Conservation (phyloP, 2,888 invertebrate genomes). For the Pandemis heparana region DNA sequence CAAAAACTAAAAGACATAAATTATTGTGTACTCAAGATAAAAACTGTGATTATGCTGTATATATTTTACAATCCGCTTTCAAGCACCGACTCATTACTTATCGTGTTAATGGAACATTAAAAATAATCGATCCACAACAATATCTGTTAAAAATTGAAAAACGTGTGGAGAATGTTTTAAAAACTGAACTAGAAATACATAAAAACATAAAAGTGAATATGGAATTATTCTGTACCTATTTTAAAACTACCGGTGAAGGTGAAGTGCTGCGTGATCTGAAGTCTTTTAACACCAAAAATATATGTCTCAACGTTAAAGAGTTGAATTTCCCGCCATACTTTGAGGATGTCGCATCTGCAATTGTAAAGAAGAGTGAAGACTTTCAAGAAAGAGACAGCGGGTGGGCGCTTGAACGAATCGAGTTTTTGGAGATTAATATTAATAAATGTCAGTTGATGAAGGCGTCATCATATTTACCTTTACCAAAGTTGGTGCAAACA, state of each 20-base stretch:
- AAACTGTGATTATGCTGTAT: no score
- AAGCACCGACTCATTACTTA: background rate
- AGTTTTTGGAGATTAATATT: background rate
- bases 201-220: slow-evolving; percentile 9
- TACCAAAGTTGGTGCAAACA: slow-evolving; percentile 1
- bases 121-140: slow-evolving; percentile 4
- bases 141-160: background rate
- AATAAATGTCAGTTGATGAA: no score
- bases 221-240: slow-evolving; percentile 7
- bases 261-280: background rate
- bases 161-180: background rate
- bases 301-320: background rate
- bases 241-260: background rate
- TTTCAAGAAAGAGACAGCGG: slow-evolving; percentile 2
- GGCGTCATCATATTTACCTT: slow-evolving; percentile 4
- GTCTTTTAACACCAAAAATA: slow-evolving; percentile 2
- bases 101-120: background rate
- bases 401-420: slow-evolving; percentile 1
- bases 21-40: slow-evolving; percentile 2
- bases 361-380: slow-evolving; percentile 1
- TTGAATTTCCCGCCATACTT: background rate
- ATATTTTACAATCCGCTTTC: background rate
- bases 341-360: background rate
- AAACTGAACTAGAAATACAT: slow-evolving; percentile 3
- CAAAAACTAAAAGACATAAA: background rate